Evolutionary conservation across 2,888 invertebrate genomes (phyloP).

Genomic region (Hydrotaea cyrtoneurina): DNA sequence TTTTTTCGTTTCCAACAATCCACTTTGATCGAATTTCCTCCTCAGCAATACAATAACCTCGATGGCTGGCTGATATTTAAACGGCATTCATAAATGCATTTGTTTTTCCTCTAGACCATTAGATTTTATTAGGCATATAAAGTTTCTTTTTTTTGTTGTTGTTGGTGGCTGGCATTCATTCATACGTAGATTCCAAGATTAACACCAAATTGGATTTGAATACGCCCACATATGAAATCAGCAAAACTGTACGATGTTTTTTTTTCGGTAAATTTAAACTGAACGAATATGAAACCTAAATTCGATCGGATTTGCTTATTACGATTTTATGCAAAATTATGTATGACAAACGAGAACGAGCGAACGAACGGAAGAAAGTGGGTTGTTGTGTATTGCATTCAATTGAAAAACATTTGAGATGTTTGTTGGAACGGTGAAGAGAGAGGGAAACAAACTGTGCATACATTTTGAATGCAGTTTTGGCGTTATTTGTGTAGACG

Average conservation of each 20-base stretch:
- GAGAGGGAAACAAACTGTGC: neutral
- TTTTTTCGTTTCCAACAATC: no score
- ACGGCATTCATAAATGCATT: neutral
- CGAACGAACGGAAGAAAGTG: conserved; percentile 62
- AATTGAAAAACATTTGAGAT: conserved; percentile 4
- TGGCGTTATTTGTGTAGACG: neutral
- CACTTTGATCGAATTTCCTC: no score
- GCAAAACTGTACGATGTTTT: no score
- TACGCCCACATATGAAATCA: conserved; percentile 19
- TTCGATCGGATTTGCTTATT: conserved; percentile 48
- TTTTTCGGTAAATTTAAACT: neutral
- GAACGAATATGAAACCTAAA: conserved; percentile 22
- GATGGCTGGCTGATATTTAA: neutral
- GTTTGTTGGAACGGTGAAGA: neutral
- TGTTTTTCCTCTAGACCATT: neutral
- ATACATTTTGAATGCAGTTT: conserved; percentile 20
- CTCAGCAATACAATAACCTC: neutral
- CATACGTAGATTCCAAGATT: neutral
- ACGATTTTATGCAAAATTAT: conserved; percentile 63
- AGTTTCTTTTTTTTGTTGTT: neutral
- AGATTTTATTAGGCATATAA: conserved; percentile 10
- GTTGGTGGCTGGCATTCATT: no score
- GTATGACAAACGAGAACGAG: conserved; percentile 1
- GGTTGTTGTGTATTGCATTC: conserved; percentile 45
- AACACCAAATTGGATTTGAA: conserved; percentile 34